Evolutionary conservation across 2,888 invertebrate genomes (phyloP).

Genomic region (Dryadula phaetusa): DNA sequence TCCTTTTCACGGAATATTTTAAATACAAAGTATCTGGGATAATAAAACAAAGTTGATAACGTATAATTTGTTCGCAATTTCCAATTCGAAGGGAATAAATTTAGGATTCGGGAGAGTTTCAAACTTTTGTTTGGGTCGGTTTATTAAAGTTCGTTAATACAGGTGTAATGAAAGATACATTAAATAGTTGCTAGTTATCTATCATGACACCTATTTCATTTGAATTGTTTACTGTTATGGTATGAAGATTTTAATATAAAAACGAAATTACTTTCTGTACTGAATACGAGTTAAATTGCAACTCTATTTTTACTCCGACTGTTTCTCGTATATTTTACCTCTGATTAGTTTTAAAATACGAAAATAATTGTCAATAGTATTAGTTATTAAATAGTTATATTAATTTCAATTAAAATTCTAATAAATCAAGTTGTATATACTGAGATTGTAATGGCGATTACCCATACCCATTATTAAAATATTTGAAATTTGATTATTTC

Average conservation of each 20-base stretch:
- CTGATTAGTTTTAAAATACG: no score
- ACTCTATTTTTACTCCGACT: no score
- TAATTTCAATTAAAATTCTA: no score
- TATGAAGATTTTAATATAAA: not conserved
- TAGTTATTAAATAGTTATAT: no score
- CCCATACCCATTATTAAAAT: no score
- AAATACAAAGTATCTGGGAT: conserved; percentile 28
- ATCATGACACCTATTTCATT: not conserved
- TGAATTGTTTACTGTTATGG: not conserved
- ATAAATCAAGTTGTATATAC: no score
- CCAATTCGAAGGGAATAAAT: conserved; percentile 29
- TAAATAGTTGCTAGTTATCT: not conserved
- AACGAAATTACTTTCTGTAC: not conserved
- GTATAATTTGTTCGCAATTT: conserved; percentile 38
- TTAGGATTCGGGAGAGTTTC: conserved; percentile 27
- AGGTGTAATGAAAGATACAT: conserved; percentile 2
- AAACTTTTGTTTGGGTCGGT: conserved; percentile 13
- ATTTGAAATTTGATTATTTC: no score
- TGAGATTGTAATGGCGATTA: no score
- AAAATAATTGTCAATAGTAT: no score
- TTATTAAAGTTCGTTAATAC: conserved; percentile 1
- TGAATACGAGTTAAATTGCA: no score
- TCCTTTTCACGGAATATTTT: conserved; percentile 11
- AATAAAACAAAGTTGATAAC: conserved; percentile 38
- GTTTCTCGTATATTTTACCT: no score